Percentiles rank a stretch among this genome's conserved stretches.
Conservation (phyloP, 2,888 invertebrate genomes). For the Catocala fraxini region DNA sequence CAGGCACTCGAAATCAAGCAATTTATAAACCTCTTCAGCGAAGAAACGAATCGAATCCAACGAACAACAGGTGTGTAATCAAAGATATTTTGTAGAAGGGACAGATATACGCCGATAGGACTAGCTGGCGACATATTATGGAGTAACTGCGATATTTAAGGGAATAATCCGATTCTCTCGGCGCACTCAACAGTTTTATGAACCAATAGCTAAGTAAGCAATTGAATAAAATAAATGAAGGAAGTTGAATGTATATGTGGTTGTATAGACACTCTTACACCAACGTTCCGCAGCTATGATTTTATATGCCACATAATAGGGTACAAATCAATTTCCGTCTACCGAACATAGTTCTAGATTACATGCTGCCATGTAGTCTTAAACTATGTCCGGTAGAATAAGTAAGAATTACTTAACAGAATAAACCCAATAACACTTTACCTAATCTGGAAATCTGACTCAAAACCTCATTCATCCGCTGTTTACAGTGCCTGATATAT, state of each 20-base stretch:
- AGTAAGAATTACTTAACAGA: too few relatives aligned
- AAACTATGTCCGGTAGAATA: too few relatives aligned
- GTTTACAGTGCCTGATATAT: too few relatives aligned
- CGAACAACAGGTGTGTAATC: conserved; percentile 49
- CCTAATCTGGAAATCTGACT: too few relatives aligned
- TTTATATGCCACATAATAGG: too few relatives aligned
- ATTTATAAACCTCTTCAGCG: not conserved
- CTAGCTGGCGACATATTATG: conserved; percentile 27
- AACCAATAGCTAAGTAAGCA: conserved; percentile 23
- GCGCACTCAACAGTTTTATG: conserved; percentile 27
- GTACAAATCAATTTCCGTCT: too few relatives aligned
- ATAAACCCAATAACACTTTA: too few relatives aligned
- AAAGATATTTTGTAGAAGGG: conserved; percentile 34
- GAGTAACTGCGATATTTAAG: conserved; percentile 29
- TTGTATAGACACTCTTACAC: too few relatives aligned
- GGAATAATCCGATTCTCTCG: conserved; percentile 35
- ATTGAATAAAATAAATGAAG: conserved; percentile 39
- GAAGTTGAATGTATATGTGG: conserved; percentile 9
- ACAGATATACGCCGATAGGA: conserved; percentile 22
- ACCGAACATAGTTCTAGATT: too few relatives aligned
- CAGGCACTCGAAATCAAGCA: not conserved
- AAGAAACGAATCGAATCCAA: conserved; percentile 21
- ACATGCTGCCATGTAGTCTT: too few relatives aligned
- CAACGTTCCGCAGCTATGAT: too few relatives aligned
- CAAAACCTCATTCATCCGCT: too few relatives aligned